phyloP scores from a whole-genome alignment of 1,140 invertebrate genomes.

The Drosophila orena region DNA sequence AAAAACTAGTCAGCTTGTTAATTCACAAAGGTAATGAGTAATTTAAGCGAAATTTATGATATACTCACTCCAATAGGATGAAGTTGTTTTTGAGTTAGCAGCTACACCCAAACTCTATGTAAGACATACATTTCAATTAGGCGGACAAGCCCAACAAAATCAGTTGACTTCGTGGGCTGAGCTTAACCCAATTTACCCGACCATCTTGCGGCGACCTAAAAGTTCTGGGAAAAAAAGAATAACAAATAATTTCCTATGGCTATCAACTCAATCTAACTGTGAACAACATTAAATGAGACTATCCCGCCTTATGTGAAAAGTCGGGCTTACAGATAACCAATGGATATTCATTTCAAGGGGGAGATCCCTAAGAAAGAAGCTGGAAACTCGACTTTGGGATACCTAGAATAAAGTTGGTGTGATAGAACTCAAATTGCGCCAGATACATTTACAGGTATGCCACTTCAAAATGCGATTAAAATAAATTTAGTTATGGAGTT shows the following conservation, averaged over 20 bases:
- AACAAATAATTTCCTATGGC: slow-evolving; percentile 22
- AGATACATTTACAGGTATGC: no score
- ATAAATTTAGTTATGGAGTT: no score
- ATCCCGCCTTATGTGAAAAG: slow-evolving; percentile 11
- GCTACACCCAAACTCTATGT: slow-evolving; percentile 12
- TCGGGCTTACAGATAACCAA: slow-evolving; percentile 51
- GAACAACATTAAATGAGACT: slow-evolving; percentile 49
- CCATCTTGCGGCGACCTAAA: slow-evolving; percentile 6
- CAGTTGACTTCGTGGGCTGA: slow-evolving; percentile 10
- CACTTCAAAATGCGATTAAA: no score
- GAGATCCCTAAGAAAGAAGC: slow-evolving; percentile 10
- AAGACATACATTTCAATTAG: slow-evolving; percentile 27
- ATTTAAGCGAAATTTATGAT: neutral
- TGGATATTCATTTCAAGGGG: slow-evolving; percentile 18
- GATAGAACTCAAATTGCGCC: no score
- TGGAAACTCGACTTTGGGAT: slow-evolving; percentile 18
- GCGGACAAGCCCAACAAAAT: slow-evolving; percentile 15
- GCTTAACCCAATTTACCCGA: slow-evolving; percentile 35
- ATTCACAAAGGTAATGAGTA: neutral
- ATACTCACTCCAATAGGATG: neutral
- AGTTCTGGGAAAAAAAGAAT: slow-evolving; percentile 20
- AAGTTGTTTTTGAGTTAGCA: slow-evolving; percentile 6
- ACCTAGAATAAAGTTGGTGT: neutral
- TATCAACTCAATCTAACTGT: slow-evolving; percentile 61
- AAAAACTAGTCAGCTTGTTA: neutral